Evolutionary conservation across 2,888 invertebrate species (phyloP), one percentile per base, ranked within the genome.

Genomic region (Tillus elongatus): DNA sequence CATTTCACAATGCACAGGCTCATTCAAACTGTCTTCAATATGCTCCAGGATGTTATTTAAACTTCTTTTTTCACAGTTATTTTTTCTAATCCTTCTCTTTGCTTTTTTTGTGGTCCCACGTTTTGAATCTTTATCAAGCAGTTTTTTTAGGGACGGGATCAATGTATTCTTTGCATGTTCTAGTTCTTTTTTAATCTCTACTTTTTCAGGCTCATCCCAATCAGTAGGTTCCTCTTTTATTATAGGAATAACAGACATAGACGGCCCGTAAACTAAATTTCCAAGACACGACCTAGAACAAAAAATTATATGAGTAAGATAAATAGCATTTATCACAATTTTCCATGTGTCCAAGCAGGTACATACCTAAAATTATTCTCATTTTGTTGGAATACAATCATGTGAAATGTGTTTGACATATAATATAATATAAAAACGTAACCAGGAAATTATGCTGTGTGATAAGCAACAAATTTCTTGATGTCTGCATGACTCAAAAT

Each of bases 1-100:
- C 33, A 70, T 45, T 35, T 71, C 70, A 41, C 74, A 74, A 35
- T 70, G 67, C 28, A 73, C 72, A 2, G 68, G 64, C 3, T 55
- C 54, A 4, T 53, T 50, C 16, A 52, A 37, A 28, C 10, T 10
- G 30, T 8, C 9, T n/a, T 8, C 11, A 6, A 8, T n/a, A n/a
- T 19, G 6, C 6, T 6, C 24, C 6, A 6, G 6, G 6, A n/a
- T 6, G 9, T 19, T n/a, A n/a, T 8, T n/a, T 19, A n/a, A 19
- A 6, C 24, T 19, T 44, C 60, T 52, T 3, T 40, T 45, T 28
- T 32, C 31, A 12, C 13, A 41, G 36, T 15, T 45, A 30, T 41
- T 39, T 29, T 44, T 41, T 44, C 30, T 54, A 52, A 2, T 47
- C 40, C 12, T 46, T 31, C 13, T 47, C 46, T 41, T 52, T n/a